phyloP scores from a whole-genome alignment of 1,140 invertebrate genomes.

The Batillaria attramentaria region DNA sequence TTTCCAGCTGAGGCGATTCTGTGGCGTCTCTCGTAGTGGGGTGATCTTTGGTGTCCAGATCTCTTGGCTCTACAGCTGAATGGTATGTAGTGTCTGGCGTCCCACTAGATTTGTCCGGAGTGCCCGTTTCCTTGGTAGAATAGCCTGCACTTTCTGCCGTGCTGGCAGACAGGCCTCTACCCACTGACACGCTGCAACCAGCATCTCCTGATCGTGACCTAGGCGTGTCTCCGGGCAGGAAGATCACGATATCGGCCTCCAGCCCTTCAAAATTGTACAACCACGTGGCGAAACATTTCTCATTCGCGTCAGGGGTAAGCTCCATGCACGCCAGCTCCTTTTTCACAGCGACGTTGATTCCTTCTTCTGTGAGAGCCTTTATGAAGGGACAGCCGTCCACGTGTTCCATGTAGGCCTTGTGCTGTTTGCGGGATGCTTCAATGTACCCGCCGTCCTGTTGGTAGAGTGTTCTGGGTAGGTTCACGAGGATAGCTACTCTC shows the following conservation, averaged over 20 bases:
- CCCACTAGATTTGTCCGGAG: no score
- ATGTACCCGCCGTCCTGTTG: not conserved
- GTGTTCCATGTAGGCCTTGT: constrained; percentile 1
- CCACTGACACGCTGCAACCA: no score
- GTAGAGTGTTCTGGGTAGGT: not conserved
- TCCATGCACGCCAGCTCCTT: not conserved
- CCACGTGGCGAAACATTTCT: not conserved
- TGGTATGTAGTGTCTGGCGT: no score
- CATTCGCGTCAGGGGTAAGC: no score
- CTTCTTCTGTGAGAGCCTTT: not conserved
- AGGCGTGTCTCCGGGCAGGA: not conserved
- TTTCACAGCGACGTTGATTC: not conserved
- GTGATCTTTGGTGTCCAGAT: no score
- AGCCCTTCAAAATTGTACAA: constrained; percentile 2
- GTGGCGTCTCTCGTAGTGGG: no score
- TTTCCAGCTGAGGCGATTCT: no score
- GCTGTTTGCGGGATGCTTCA: not conserved
- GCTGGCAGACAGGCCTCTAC: no score
- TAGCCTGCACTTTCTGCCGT: no score
- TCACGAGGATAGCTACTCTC: not conserved
- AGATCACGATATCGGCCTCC: not conserved
- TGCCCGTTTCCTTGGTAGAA: no score
- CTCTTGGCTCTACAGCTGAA: no score
- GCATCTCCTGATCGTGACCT: not conserved
- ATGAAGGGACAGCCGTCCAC: not conserved